These are phyloP conservation scores for Amazona guildingii DNA, from an alignment of 2,113 vertebrate genomes.

Conservation along the genomic window DNA sequence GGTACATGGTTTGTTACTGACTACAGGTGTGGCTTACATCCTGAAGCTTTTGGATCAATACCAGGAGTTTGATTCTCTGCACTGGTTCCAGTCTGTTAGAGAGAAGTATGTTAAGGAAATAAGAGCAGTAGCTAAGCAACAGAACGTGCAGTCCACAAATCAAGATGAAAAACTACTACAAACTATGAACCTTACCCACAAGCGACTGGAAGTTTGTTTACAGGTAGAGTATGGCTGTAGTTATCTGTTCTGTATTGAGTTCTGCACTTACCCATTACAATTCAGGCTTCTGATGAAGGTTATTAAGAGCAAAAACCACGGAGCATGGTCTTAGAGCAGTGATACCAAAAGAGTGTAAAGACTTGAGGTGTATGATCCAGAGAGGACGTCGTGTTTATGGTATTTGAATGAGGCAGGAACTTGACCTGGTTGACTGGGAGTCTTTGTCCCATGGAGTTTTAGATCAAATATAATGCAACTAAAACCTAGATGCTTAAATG, in stretches of 20 bases:
- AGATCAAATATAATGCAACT: neutral
- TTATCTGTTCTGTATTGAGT: neutral
- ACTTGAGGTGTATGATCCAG: neutral
- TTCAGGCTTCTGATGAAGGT: neutral
- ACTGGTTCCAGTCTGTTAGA: conserved; percentile 98
- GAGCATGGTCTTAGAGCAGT: neutral
- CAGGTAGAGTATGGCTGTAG: conserved; percentile 76
- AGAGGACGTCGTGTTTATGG: accelerated
- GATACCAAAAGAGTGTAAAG: neutral
- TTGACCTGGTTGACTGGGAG: neutral
- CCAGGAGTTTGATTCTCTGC: conserved; percentile 96
- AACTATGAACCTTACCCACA: conserved; percentile 98
- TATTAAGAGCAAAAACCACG: neutral
- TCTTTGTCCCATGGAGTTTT: neutral
- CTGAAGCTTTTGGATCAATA: conserved; percentile 98
- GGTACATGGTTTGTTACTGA: neutral
- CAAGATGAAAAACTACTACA: conserved; percentile 97
- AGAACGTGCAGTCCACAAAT: conserved; percentile 86
- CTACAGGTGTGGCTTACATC: conserved; percentile 94
- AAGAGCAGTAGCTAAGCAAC: conserved; percentile 91
- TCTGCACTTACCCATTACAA: neutral
- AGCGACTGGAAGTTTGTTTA: conserved; percentile 91
- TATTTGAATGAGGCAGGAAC: neutral
- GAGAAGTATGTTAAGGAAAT: conserved; percentile 96
- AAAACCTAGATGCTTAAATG: neutral